A percentile compares a stretch with the other conserved stretches of the same genome.
phyloP scores from a whole-genome alignment of 2,113 vertebrate species.

The Pachypanchax playfairii region DNA sequence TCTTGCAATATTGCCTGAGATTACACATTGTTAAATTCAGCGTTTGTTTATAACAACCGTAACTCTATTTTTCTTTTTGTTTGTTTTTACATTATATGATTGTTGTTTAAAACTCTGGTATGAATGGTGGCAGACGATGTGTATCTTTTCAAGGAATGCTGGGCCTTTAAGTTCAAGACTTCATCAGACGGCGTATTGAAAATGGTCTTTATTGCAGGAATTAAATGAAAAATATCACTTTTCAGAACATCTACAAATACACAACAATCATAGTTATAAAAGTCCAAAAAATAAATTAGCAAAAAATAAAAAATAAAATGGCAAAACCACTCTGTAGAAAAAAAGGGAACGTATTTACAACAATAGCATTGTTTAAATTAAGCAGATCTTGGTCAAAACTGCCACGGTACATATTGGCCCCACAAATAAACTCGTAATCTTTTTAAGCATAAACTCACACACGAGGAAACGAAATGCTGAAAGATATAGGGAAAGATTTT shows the following conservation, averaged over 20 bases:
- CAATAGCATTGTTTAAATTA: conserved; percentile 81
- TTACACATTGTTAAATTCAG: too few species aligned
- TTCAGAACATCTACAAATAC: conserved; percentile 82
- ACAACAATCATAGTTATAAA: conserved; percentile 96
- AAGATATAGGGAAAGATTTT: conserved; percentile 70
- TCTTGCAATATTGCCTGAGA: too few species aligned
- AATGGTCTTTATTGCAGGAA: conserved; percentile 75
- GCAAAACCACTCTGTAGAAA: conserved; percentile 90
- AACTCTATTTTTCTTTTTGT: too few species aligned
- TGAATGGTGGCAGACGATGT: too few species aligned
- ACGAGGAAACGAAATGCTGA: conserved; percentile 72
- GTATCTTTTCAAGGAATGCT: background rate
- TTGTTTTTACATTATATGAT: too few species aligned
- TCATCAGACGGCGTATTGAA: conserved; percentile 57
- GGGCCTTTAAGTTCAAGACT: background rate
- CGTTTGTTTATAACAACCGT: too few species aligned
- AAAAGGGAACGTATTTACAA: conserved; percentile 86
- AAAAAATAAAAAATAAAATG: conserved; percentile 89
- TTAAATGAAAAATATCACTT: conserved; percentile 66
- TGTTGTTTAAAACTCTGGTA: too few species aligned
- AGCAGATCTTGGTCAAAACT: conserved; percentile 91
- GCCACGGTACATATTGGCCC: conserved; percentile 86
- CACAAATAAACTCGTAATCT: conserved; percentile 76
- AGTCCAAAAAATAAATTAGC: conserved; percentile 91
- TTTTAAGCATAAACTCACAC: conserved; percentile 78